Evolutionary conservation across 2,888 invertebrate species (phyloP), one percentile per base, ranked within the genome.

Genomic region (Lycia hirtaria): DNA sequence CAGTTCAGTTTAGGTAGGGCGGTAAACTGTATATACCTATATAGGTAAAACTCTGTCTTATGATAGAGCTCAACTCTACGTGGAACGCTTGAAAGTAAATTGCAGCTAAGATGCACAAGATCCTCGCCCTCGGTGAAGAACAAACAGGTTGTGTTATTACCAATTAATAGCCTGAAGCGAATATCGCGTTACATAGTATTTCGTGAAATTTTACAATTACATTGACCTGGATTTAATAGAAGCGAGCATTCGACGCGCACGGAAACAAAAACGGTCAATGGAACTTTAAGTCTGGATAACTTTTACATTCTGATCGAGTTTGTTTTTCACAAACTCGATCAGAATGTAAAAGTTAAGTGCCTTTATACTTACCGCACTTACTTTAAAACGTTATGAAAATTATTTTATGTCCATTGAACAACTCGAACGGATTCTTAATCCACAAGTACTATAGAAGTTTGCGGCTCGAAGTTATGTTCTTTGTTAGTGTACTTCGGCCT

Each of bases 211-310:
- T 58, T 30, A 56, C 55, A 62, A 62, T 64, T 60, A 40, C 64
- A 66, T 61, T 71, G 70, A 61, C 68, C 68, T 50, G 67, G 63
- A 74, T 74, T 48, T 47, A n/a, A n/a, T n/a, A 54, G 44, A 61
- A 48, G 28, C 53, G 56, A 64, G 55, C 60, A 50, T 60, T 60
- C 48, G 32, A 52, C 44, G 45, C 60, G 61, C 47, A 41, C 44
- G 37, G 56, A 56, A 62, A 47, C 43, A 60, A 60, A 60, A 57
- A 59, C 35, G 43, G 45, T 47, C 50, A 44, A 30, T 38, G 47
- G 48, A 47, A 60, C 43, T 44, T 49, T 50, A 56, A 47, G 28
- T 35, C 32, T 35, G 38, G 14, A 47, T 28, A 37, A 3, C 17
- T 48, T 37, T 48, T 37, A 41, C 33, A 48, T 30, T 35, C 3